Conservation (phyloP, 2,113 vertebrate genomes). For the Paraplagusia blochii region DNA sequence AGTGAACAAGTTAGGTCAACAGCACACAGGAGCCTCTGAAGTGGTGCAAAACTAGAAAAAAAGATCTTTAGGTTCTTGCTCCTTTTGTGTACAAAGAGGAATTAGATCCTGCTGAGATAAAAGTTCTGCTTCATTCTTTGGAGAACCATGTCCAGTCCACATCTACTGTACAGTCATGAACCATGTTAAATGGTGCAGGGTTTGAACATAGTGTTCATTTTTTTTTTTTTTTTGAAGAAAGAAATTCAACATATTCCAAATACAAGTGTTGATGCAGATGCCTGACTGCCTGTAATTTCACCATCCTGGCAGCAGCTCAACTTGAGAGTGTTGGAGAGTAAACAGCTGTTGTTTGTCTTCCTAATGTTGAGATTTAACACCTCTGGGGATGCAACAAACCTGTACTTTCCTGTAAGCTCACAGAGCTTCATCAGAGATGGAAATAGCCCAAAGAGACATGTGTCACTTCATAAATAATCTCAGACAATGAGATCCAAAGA, state of each 20-base stretch:
- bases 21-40: conserved; percentile 38
- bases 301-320: conserved; percentile 50
- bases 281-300: conserved; percentile 51
- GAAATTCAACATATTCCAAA: no score
- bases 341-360: conserved; percentile 80
- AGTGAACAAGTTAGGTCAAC: conserved; percentile 29
- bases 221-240: no score
- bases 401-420: conserved; percentile 64
- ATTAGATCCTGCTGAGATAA: no score
- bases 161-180: no score
- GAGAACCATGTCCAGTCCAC: no score
- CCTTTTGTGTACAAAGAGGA: no score
- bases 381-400: conserved; percentile 68
- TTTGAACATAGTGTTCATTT: no score
- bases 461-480: conserved; percentile 47
- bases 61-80: no score
- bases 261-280: no score
- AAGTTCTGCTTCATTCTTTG: no score
- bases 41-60: conserved; percentile 11
- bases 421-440: conserved; percentile 57
- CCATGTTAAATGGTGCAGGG: no score
- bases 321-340: conserved; percentile 66
- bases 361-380: conserved; percentile 71
- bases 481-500: neutral
- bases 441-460: conserved; percentile 57